Evolutionary conservation across 2,113 vertebrate genomes (phyloP), one percentile per base, ranked within the genome.

Genomic region (Holacanthus passer): DNA sequence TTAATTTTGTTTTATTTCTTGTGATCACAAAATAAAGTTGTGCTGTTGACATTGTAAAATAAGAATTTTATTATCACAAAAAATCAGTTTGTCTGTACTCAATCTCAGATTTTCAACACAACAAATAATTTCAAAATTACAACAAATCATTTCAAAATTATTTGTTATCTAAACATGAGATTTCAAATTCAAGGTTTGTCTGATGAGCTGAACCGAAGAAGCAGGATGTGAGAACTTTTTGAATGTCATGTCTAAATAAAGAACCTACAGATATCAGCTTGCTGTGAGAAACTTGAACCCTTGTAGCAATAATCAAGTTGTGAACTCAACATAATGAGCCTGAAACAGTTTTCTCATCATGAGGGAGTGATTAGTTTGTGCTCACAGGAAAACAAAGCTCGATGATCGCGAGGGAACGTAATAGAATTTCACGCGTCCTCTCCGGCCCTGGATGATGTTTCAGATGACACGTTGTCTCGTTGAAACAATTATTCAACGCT

Each of bases 301-400:
- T 56, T 53, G 32, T 7, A 71, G 22, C 27, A 48, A 63, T 63
- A 55, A 78, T 59, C 14, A 16, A 0, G 27, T 19, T 10, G 41
- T 41, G n/a, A 59, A 58, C 45, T 24, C 41, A 27, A n/a, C 77
- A 71, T 77, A 31, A 83, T 58, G 47, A 72, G 82, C 48, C 32
- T 62, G 47, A 63, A 77, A 83, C 48, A 47, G 68, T 82, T 68
- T 73, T 56, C 76, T 64, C 67, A 12, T 50, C 67, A 72, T 68
- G 47, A 29, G 22, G 47, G n/a, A 68, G 22, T 45, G 62, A 88
- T 78, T 45, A 47, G 65, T 56, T 52, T 53, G 37, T 4, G 65
- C 72, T 71, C 19, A 39, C n/a, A 53, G 11, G 32, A 74, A 75
- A 69, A 76, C 35, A 63, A 69, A 62, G 35, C 73, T 13, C 45